Evolutionary conservation across 2,888 invertebrate species (phyloP).

Genomic region (Torymus tubicola): DNA sequence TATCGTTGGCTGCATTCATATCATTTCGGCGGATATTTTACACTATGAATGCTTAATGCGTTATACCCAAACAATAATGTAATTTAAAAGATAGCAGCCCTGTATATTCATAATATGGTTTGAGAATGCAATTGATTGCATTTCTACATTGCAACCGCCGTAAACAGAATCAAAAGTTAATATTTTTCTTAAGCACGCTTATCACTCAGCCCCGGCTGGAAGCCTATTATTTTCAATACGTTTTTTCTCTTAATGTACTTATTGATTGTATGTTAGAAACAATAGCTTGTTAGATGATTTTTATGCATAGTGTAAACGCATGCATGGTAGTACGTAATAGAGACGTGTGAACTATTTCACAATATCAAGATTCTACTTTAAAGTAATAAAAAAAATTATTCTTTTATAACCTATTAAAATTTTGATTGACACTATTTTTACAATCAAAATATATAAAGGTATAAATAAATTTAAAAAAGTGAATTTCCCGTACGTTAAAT

Average conservation of each 20-base stretch:
- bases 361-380: neutral
- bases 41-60: neutral
- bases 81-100: neutral
- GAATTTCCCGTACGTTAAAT: no score
- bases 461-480: no score
- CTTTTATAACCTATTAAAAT: no score
- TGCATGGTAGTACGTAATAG: neutral
- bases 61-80: constrained; percentile 3
- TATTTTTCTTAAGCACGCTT: no score
- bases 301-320: neutral
- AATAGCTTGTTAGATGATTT: constrained; percentile 38
- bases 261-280: constrained; percentile 26
- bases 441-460: no score
- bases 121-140: neutral
- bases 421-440: no score
- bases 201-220: no score
- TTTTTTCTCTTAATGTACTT: constrained; percentile 4
- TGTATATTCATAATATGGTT: neutral
- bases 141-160: neutral
- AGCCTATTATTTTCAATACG: constrained; percentile 21
- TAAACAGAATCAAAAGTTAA: no score
- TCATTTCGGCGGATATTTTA: no score
- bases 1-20: neutral
- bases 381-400: no score
- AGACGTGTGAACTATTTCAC: constrained; percentile 4